Percentiles rank a stretch among this genome's conserved stretches.
phyloP scores from a whole-genome alignment of 2,888 invertebrate genomes.

The Clostera curtula region DNA sequence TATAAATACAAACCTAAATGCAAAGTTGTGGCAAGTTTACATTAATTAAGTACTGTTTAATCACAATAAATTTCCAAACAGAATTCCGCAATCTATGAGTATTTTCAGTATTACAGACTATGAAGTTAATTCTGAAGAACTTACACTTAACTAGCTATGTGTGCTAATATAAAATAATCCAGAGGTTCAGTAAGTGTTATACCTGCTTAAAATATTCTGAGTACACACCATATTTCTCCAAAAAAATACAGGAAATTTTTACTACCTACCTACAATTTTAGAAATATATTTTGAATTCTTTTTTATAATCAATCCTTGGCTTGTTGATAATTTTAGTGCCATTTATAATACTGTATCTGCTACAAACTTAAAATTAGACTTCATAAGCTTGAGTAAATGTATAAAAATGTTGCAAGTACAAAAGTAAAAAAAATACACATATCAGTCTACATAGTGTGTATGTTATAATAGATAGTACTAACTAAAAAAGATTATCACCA shows the following conservation, averaged over 20 bases:
- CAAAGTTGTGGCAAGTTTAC: conserved; percentile 32
- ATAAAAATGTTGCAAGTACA: conserved; percentile 23
- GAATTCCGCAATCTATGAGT: conserved; percentile 26
- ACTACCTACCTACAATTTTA: conserved; percentile 65
- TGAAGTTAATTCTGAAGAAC: no score
- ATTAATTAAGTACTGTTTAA: conserved; percentile 56
- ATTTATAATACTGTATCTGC: no score
- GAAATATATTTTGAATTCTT: no score
- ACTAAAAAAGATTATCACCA: conserved; percentile 26
- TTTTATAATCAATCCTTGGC: no score
- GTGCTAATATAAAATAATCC: no score
- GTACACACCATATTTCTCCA: conserved; percentile 39
- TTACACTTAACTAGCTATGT: no score
- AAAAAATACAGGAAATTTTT: conserved; percentile 48
- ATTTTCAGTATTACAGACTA: conserved; percentile 16
- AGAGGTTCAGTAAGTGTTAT: no score
- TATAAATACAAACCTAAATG: conserved; percentile 36
- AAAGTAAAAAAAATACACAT: conserved; percentile 26
- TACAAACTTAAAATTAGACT: conserved; percentile 21
- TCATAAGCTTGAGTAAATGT: conserved; percentile 22
- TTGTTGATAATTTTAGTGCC: no score
- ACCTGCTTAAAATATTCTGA: conserved; percentile 23
- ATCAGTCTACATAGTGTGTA: conserved; percentile 26
- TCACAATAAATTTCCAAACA: conserved; percentile 36
- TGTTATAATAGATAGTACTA: conserved; percentile 19